Percentiles rank a stretch among this genome's conserved stretches.
phyloP scores from a whole-genome alignment of 2,113 vertebrate species.

The Platichthys stellatus region DNA sequence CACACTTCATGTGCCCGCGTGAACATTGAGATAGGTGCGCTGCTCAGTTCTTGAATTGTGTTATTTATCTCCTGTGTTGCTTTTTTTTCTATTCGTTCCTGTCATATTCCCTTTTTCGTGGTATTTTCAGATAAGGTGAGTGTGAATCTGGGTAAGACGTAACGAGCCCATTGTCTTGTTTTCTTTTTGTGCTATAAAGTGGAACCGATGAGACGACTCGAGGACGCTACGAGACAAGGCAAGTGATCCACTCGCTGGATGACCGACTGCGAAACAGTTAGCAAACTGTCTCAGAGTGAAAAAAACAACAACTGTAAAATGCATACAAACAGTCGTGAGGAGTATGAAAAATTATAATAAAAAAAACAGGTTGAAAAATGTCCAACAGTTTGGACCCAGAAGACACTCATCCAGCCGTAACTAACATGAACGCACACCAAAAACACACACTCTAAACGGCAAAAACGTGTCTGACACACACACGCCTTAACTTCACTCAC shows the following conservation, averaged over 20 bases:
- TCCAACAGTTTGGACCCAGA: neutral
- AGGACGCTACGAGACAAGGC: slow-evolving; percentile 77
- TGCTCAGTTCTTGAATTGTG: slow-evolving; percentile 45
- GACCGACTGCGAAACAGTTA: slow-evolving; percentile 35
- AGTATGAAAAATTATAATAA: slow-evolving; percentile 53
- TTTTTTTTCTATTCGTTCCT: slow-evolving; percentile 36
- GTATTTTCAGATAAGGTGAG: slow-evolving; percentile 70
- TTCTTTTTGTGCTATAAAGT: slow-evolving; percentile 80
- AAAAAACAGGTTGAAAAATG: slow-evolving; percentile 32
- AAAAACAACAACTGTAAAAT: slow-evolving; percentile 52
- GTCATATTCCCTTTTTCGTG: slow-evolving; percentile 58
- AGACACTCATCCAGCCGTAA: neutral
- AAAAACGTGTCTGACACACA: slow-evolving; percentile 38
- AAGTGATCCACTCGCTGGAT: slow-evolving; percentile 70
- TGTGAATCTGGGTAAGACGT: slow-evolving; percentile 53
- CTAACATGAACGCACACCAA: slow-evolving; percentile 31
- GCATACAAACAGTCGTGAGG: slow-evolving; percentile 51
- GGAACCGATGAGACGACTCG: slow-evolving; percentile 77
- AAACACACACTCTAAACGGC: slow-evolving; percentile 47
- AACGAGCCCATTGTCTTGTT: slow-evolving; percentile 65
- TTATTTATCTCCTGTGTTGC: neutral
- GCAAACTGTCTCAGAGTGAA: slow-evolving; percentile 33
- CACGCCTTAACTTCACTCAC: slow-evolving; percentile 29
- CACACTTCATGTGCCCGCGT: slow-evolving; percentile 50
- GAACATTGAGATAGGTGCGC: slow-evolving; percentile 55